Conservation (phyloP, 2,888 invertebrate species). For the Phyllotreta striolata region DNA sequence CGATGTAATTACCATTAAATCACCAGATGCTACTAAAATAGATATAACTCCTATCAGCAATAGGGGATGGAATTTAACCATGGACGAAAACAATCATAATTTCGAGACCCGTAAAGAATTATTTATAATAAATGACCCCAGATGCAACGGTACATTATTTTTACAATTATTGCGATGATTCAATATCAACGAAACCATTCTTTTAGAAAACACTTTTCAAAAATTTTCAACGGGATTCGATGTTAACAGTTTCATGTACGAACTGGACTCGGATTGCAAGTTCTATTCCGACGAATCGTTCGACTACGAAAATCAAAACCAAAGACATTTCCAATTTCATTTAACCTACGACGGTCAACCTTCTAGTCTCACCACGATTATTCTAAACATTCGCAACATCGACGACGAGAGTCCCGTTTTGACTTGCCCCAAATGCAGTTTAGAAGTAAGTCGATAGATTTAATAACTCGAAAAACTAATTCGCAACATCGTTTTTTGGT, state of each 20-base stretch:
- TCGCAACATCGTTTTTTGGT: conserved; percentile 2
- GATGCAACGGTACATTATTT: conserved; percentile 1
- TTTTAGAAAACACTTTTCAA: too few species aligned
- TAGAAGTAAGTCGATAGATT: conserved; percentile 21
- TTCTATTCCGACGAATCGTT: conserved; percentile 21
- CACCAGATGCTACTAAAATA: too few species aligned
- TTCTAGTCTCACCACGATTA: not conserved
- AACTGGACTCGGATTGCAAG: conserved; percentile 1
- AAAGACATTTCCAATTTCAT: not conserved
- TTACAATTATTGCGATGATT: not conserved
- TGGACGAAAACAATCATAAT: conserved; percentile 35
- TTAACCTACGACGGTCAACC: not conserved
- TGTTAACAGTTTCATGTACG: not conserved
- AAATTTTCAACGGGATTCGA: not conserved
- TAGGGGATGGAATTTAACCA: not conserved
- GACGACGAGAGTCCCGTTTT: conserved; percentile 25
- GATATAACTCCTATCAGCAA: too few species aligned
- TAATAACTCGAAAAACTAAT: not conserved
- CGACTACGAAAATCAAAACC: conserved; percentile 24
- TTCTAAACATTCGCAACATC: conserved; percentile 18
- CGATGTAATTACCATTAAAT: too few species aligned
- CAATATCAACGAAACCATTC: too few species aligned
- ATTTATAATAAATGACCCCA: conserved; percentile 2
- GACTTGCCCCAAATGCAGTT: conserved; percentile 3
- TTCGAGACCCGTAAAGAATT: conserved; percentile 3